Percentiles rank a stretch among this genome's conserved stretches.
Evolutionary conservation across 2,888 invertebrate species (phyloP).

Genomic region (Pseudolycoriella hygida): DNA sequence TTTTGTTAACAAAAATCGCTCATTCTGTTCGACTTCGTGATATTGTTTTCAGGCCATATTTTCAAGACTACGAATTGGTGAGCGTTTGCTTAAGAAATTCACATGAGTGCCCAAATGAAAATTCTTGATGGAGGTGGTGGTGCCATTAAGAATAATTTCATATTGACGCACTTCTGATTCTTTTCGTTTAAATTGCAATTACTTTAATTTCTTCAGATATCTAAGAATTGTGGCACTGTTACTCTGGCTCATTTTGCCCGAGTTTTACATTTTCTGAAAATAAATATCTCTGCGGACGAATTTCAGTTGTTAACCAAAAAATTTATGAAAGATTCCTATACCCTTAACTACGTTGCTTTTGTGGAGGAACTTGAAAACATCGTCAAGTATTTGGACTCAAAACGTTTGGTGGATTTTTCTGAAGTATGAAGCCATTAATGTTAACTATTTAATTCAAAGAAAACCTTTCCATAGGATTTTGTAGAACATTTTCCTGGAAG

Average conservation of each 20-base stretch:
- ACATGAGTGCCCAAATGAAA: too few species aligned
- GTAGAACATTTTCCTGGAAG: slow-evolving; percentile 41
- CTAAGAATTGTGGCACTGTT: slow-evolving; percentile 55
- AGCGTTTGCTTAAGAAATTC: too few species aligned
- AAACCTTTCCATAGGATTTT: slow-evolving; percentile 27
- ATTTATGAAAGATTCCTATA: slow-evolving; percentile 58
- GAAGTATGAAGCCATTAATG: slow-evolving; percentile 30
- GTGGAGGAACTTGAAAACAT: slow-evolving; percentile 47
- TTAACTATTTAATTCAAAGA: too few species aligned
- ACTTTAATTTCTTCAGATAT: slow-evolving; percentile 32
- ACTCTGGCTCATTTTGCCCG: slow-evolving; percentile 62
- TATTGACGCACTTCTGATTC: too few species aligned
- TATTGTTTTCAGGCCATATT: slow-evolving; percentile 49
- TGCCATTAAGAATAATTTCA: too few species aligned
- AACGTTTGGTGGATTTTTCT: slow-evolving; percentile 32
- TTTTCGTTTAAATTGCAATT: not conserved
- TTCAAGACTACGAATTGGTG: slow-evolving; percentile 28
- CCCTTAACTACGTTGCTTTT: slow-evolving; percentile 62
- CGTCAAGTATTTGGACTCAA: slow-evolving; percentile 37
- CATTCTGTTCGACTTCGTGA: slow-evolving; percentile 35
- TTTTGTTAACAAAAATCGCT: slow-evolving; percentile 57
- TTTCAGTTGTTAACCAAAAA: slow-evolving; percentile 54
- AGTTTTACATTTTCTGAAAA: slow-evolving; percentile 50
- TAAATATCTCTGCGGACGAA: slow-evolving; percentile 50
- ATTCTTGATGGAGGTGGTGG: too few species aligned